Percentiles rank a stretch among this genome's conserved stretches.
These are phyloP conservation scores for Pomatostomus ruficeps DNA, from an alignment of 2,113 vertebrate genomes.

Conservation along the genomic window DNA sequence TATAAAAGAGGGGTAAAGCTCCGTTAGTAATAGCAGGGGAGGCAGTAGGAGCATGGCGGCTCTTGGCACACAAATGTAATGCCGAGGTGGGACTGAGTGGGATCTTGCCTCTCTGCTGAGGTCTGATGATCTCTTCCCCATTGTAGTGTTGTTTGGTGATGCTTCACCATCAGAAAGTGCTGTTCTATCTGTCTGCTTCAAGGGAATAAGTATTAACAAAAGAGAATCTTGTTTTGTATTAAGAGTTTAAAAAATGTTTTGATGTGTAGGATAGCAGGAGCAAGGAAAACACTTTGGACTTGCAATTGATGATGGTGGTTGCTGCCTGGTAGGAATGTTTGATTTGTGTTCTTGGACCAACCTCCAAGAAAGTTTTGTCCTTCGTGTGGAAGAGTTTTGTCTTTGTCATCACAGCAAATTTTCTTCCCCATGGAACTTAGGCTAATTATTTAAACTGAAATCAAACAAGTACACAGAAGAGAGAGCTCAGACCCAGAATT, in stretches of 20 bases:
- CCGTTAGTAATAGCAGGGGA: not conserved
- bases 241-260: not conserved
- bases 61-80: not conserved
- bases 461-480: not conserved
- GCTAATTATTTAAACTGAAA: not conserved
- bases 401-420: not conserved
- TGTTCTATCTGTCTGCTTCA: not conserved
- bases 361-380: not conserved
- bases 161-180: not conserved
- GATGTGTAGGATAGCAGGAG: not conserved
- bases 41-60: fast-evolving
- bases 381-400: not conserved
- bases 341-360: not conserved
- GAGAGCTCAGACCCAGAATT: not conserved
- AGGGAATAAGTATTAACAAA: not conserved
- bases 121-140: fast-evolving
- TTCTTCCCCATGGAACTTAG: not conserved
- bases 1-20: not conserved
- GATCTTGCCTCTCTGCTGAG: not conserved
- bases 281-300: not conserved
- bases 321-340: not conserved
- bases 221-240: not conserved
- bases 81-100: fast-evolving
- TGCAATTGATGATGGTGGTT: not conserved
- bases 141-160: not conserved